Percentiles rank a stretch among this genome's conserved stretches.
Evolutionary conservation across 1,140 invertebrate genomes (phyloP).

Genomic region (Scaptomyza hsui): DNA sequence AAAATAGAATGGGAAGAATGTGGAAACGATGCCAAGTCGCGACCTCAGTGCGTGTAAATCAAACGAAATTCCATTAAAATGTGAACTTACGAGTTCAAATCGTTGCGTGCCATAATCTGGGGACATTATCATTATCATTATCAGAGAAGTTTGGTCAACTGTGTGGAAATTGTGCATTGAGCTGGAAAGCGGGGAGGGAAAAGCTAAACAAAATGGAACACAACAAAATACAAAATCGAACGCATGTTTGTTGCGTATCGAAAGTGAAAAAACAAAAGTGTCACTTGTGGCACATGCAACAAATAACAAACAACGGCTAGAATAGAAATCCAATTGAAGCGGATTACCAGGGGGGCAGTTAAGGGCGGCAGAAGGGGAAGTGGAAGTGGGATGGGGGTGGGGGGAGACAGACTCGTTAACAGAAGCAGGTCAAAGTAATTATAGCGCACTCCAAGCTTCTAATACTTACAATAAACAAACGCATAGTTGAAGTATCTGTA

Average conservation of each 20-base stretch:
- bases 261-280: constrained; percentile 76
- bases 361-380: constrained; percentile 21
- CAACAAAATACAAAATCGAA: constrained; percentile 27
- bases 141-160: constrained; percentile 45
- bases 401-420: constrained; percentile 34
- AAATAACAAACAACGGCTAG: constrained; percentile 16
- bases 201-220: constrained; percentile 30
- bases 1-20: background rate
- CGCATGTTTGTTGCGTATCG: constrained; percentile 67
- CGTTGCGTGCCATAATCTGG: constrained; percentile 76
- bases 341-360: constrained; percentile 58
- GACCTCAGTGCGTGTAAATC: constrained; percentile 76
- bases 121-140: constrained; percentile 70
- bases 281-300: constrained; percentile 46
- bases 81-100: constrained; percentile 76
- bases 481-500: constrained; percentile 24
- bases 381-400: no score
- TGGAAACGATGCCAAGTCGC: constrained; percentile 67
- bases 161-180: constrained; percentile 45
- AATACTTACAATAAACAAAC: constrained; percentile 23
- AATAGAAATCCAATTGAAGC: constrained; percentile 78
- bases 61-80: constrained; percentile 81
- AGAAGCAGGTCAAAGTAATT: constrained; percentile 80
- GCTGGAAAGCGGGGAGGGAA: constrained; percentile 1
- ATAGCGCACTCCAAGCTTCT: constrained; percentile 47